Percentiles rank a stretch among this genome's conserved stretches.
phyloP scores from a whole-genome alignment of 1,140 invertebrate genomes.

The Monochamus saltuarius region DNA sequence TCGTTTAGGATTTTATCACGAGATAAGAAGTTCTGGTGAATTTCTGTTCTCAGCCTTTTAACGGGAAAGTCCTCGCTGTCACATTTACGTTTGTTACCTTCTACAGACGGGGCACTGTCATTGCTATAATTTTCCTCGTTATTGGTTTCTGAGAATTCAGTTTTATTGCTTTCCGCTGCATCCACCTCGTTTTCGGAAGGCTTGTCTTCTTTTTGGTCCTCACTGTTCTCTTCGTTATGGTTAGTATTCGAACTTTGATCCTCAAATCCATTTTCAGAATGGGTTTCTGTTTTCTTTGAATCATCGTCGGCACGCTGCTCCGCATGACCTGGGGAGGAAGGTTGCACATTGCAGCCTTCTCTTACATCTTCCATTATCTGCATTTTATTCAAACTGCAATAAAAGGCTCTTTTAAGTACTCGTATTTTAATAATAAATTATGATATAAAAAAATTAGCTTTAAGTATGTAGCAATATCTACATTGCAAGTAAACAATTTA shows the following conservation, averaged over 20 bases:
- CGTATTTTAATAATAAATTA: not conserved
- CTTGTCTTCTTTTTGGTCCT: conserved; percentile 1
- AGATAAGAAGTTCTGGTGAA: conserved; percentile 57
- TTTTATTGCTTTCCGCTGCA: conserved; percentile 10
- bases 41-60: conserved; percentile 57
- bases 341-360: conserved; percentile 47
- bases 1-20: conserved; percentile 62
- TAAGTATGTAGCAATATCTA: no score
- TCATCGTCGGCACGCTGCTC: conserved; percentile 37
- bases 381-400: conserved; percentile 53
- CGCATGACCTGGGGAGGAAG: conserved; percentile 49
- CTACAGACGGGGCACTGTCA: conserved; percentile 17
- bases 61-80: conserved; percentile 46
- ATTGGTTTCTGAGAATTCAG: conserved; percentile 17
- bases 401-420: conserved; percentile 18
- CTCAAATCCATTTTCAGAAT: conserved; percentile 18
- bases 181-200: conserved; percentile 7
- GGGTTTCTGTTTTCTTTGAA: conserved; percentile 23
- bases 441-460: not conserved
- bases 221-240: conserved; percentile 15
- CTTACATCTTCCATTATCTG: conserved; percentile 51
- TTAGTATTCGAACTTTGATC: conserved; percentile 22
- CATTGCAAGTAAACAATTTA: no score
- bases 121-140: conserved; percentile 30
- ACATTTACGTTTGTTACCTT: conserved; percentile 34